Evolutionary conservation across 2,113 vertebrate genomes (phyloP).

Genomic region (Eretmochelys imbricata): DNA sequence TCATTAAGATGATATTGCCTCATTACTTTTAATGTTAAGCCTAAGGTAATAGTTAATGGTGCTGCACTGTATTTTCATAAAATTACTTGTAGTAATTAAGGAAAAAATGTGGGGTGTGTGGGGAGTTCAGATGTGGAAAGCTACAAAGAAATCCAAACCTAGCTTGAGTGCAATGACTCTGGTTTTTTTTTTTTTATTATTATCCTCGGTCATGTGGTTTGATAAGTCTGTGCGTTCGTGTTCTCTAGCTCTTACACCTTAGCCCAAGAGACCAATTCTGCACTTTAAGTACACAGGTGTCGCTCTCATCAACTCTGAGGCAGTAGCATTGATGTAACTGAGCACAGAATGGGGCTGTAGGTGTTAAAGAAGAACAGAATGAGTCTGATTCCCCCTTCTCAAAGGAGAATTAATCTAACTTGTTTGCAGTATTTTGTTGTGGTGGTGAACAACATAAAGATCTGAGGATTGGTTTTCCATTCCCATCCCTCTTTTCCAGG

Average conservation of each 20-base stretch:
- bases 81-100: constrained; percentile 80
- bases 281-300: not conserved
- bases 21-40: constrained; percentile 77
- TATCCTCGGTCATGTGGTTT: not conserved
- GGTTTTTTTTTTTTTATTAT: constrained; percentile 34
- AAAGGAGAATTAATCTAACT: constrained; percentile 20
- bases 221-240: not conserved
- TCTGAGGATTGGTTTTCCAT: constrained; percentile 12
- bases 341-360: not conserved
- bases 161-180: constrained; percentile 12
- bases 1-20: constrained; percentile 76
- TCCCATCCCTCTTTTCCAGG: not conserved
- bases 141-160: constrained; percentile 43
- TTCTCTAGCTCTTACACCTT: rapidly evolving
- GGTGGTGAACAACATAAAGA: not conserved
- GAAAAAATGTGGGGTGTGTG: constrained; percentile 54
- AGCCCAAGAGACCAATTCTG: rapidly evolving
- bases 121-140: constrained; percentile 47
- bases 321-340: not conserved
- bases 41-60: constrained; percentile 80
- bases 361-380: not conserved
- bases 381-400: constrained; percentile 21
- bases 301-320: not conserved
- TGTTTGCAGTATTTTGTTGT: constrained; percentile 15
- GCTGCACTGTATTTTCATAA: constrained; percentile 83